Base-by-base conservation (phyloP, 92 coral and sea anemone species). In the Epizoanthus illoricatus region DNA sequence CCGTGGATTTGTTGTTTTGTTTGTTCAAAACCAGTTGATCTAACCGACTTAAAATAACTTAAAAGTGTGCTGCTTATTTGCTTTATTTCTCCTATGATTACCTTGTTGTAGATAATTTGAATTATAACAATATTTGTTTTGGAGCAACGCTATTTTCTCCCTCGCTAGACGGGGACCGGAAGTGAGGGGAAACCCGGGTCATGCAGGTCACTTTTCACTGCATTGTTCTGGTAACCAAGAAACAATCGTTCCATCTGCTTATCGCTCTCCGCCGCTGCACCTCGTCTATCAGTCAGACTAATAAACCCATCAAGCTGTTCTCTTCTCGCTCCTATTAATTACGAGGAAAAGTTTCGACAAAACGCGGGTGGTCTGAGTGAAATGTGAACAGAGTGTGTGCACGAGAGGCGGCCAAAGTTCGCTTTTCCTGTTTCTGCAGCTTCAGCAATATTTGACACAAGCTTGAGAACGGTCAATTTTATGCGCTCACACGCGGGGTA, bases 171-270 rank as follows among this genome's bases (percentile, higher is more conserved):
- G 23, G 36, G 36, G 36, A 39, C 47, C 28, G 52, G 85, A 24
- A 40, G 17, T 28, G n/a, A 56, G 60, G 59, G 69, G 62, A 76
- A 79, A 57, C 61, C 66, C 39, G 68, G 90, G 84, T 87, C 86
- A 75, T 36, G 73, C 21, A 69, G 91, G 91, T 92, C 89, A 83
- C 57, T 45, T 39, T 28, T 58, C 89, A 65, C 81, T 42, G 85
- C 79, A 84, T 87, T 85, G 91, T 71, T 80, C 88, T 65, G 36
- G 84, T 78, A 73, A 74, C 95, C 81, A 74, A 83, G 70, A 20
- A 75, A 74, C 90, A 81, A 79, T 86, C 87, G 75, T 74, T 47
- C 89, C 85, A 92, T 84, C 86, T 87, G 92, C 92, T 92, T 89
- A 89, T 92, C 96, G 71, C 82, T 43, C 56, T 69, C 43, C 2